These are phyloP conservation scores for Gasteruption jaculator DNA, from an alignment of 2,888 invertebrate species.

Conservation along the genomic window DNA sequence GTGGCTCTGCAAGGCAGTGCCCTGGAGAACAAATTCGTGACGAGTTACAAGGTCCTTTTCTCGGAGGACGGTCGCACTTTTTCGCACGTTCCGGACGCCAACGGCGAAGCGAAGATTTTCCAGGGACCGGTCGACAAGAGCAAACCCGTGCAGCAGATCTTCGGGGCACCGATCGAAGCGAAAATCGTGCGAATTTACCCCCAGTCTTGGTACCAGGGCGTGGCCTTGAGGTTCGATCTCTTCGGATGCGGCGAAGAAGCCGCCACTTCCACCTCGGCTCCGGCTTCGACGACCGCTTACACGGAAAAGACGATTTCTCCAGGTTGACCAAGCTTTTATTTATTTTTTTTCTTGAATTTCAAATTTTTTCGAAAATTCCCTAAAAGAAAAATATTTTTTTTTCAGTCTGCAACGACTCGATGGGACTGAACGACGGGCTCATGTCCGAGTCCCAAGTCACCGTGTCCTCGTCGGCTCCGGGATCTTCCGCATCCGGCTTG, in stretches of 20 bases:
- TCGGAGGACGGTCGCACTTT: constrained; percentile 64
- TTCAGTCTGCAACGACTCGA: constrained; percentile 64
- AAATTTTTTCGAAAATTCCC: constrained; percentile 2
- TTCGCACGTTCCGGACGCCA: constrained; percentile 57
- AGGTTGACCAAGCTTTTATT: constrained; percentile 17
- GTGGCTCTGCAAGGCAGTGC: constrained; percentile 69
- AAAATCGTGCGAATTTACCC: constrained; percentile 69
- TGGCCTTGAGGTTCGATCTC: constrained; percentile 67
- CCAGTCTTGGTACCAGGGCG: constrained; percentile 67
- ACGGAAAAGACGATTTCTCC: constrained; percentile 21
- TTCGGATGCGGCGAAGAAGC: constrained; percentile 62
- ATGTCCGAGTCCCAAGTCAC: constrained; percentile 64
- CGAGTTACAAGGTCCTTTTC: constrained; percentile 70
- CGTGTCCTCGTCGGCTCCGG: constrained; percentile 57
- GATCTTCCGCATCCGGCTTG: constrained; percentile 27
- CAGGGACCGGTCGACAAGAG: constrained; percentile 61
- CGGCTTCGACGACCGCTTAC: constrained; percentile 13
- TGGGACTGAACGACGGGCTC: constrained; percentile 66
- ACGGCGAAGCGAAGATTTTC: constrained; percentile 61
- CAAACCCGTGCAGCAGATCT: constrained; percentile 60
- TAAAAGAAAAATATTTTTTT: neutral
- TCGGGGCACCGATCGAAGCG: constrained; percentile 72
- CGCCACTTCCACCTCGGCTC: constrained; percentile 8
- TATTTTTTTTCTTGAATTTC: neutral
- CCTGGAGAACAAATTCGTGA: constrained; percentile 67